Evolutionary conservation across 2,113 vertebrate species (phyloP), one percentile per base, ranked within the genome.

Genomic region (Stigmatopora argus): DNA sequence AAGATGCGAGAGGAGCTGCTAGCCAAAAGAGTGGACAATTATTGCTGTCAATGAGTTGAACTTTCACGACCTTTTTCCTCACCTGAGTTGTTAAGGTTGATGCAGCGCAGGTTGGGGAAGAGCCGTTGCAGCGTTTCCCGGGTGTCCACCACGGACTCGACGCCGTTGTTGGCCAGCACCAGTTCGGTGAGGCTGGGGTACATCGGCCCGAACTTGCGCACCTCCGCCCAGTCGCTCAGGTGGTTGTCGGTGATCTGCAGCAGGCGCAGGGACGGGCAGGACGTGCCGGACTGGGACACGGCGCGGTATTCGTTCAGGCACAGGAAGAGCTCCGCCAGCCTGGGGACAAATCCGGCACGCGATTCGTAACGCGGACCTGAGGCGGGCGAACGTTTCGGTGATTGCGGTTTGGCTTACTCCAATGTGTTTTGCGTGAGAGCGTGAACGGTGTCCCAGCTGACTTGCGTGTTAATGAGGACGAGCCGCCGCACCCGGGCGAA

Each of bases 31-130:
- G 6, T 41, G 38, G 5, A 41, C 38, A 41, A 41, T 10, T 41
- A 41, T 41, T 9, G 38, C 38, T 10, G 38, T 41, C 21, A 26
- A 11, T 2, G 15, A 15, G 13, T 26, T 17, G 46, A 18, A 8
- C 48, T 8, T 8, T 19, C 48, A 0, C 45, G 23, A 0, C 38
- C 23, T 15, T 3, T 3, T 3, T 56, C 61, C 65, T 76, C 83
- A 99, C 96, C 95, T 91, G 96, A 94, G 86, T 98, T 98, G 88
- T 95, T 97, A 80, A 99, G 93, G 86, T 96, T 99, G 91, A 99
- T 94, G 85, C 92, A 93, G 41, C 92, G 88, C 59, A 99, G 89
- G 70, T 95, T 94, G 70, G 95, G 94, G 78, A 98, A 99, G 5
- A 98, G 91, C 65, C 84, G 87, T 62, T 90, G 88, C 71, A 98